These are phyloP conservation scores for Drosophila asahinai DNA, from an alignment of 1,140 invertebrate genomes.

Conservation along the genomic window DNA sequence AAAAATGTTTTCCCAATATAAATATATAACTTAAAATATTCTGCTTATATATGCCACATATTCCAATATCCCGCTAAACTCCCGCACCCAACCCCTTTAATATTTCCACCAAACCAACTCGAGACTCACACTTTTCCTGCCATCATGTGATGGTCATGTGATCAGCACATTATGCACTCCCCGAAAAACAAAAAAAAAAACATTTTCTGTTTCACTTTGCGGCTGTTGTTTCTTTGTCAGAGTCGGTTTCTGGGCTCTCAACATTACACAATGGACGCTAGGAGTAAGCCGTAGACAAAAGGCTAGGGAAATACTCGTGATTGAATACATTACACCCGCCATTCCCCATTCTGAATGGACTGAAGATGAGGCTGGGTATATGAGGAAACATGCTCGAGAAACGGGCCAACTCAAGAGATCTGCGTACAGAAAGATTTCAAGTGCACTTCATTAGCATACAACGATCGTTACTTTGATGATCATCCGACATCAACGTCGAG, in stretches of 20 bases:
- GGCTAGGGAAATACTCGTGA: constrained; percentile 31
- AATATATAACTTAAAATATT: no score
- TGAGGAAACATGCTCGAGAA: constrained; percentile 38
- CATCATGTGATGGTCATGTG: constrained; percentile 34
- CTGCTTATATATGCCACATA: neutral
- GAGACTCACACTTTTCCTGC: neutral
- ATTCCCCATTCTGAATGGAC: neutral
- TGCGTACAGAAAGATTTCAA: constrained; percentile 55
- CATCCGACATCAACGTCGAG: constrained; percentile 25
- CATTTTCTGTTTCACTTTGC: constrained; percentile 28
- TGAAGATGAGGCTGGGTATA: constrained; percentile 4
- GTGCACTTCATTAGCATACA: constrained; percentile 64
- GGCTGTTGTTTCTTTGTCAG: constrained; percentile 45
- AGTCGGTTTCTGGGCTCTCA: constrained; percentile 57
- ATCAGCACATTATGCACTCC: constrained; percentile 41
- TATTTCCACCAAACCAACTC: neutral
- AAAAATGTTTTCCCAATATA: no score
- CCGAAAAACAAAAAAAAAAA: constrained; percentile 4
- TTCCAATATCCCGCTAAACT: no score
- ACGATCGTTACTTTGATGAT: constrained; percentile 37
- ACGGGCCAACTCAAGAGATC: constrained; percentile 11
- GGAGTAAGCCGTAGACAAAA: constrained; percentile 33
- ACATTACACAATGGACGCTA: constrained; percentile 49
- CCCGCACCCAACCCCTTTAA: neutral
- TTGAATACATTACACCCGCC: constrained; percentile 37